phyloP scores from a whole-genome alignment of 2,888 invertebrate genomes.

The Nomada lathburiana region DNA sequence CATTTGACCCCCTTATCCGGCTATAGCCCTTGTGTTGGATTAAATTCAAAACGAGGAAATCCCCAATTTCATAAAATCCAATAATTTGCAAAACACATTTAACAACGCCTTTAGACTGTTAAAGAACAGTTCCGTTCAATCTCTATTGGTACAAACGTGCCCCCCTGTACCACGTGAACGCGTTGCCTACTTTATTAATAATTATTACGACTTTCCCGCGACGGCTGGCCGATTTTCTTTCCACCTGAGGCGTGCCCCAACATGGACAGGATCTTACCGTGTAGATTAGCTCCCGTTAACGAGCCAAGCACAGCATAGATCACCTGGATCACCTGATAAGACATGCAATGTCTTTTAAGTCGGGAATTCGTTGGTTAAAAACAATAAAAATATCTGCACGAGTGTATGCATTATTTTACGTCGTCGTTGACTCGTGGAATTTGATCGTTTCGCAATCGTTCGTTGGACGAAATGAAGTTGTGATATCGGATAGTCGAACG shows the following conservation, averaged over 20 bases:
- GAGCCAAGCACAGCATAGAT: background rate
- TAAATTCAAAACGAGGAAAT: too few species aligned
- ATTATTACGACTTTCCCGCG: conserved; percentile 24
- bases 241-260: too few species aligned
- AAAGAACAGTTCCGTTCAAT: too few species aligned
- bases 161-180: background rate
- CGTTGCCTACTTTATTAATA: conserved; percentile 30
- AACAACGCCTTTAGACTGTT: too few species aligned
- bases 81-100: too few species aligned
- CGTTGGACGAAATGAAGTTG: background rate
- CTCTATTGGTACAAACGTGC: too few species aligned
- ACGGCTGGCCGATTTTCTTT: background rate
- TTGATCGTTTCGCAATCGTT: background rate
- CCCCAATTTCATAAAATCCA: too few species aligned
- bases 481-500: background rate
- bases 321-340: background rate
- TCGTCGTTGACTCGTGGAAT: background rate
- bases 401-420: too few species aligned
- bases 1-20: too few species aligned
- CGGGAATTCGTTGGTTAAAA: background rate
- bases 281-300: background rate
- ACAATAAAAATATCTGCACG: background rate
- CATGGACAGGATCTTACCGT: background rate
- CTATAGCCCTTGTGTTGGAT: too few species aligned
- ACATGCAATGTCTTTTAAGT: background rate